These are phyloP conservation scores for Tetranychus piercei DNA, from an alignment of 2,888 invertebrate species.

Conservation along the genomic window DNA sequence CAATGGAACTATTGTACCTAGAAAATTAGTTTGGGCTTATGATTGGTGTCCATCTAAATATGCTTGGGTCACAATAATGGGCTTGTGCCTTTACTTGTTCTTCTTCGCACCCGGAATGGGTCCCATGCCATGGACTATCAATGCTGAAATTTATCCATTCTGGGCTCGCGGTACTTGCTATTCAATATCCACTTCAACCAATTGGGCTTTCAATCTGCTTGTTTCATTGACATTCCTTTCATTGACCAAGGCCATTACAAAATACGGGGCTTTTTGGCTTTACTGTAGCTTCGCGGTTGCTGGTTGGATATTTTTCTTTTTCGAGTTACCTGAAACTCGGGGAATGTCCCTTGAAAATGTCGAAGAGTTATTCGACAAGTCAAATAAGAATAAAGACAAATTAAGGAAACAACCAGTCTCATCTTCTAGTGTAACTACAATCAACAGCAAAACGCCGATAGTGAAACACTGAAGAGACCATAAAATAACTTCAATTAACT, in stretches of 20 bases:
- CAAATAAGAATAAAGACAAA: background rate
- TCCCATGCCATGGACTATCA: slow-evolving; percentile 41
- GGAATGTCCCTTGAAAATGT: slow-evolving; percentile 83
- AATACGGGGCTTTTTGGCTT: slow-evolving; percentile 31
- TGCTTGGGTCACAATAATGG: slow-evolving; percentile 35
- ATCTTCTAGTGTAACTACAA: background rate
- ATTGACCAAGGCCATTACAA: slow-evolving; percentile 34
- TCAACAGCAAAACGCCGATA: background rate
- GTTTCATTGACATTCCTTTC: slow-evolving; percentile 39
- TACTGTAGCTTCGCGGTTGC: slow-evolving; percentile 18
- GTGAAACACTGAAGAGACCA: background rate
- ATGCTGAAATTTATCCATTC: slow-evolving; percentile 40
- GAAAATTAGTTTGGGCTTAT: slow-evolving; percentile 32
- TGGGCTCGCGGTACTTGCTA: slow-evolving; percentile 39
- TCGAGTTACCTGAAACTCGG: slow-evolving; percentile 62
- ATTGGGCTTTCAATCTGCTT: slow-evolving; percentile 39
- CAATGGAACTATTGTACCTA: slow-evolving; percentile 22
- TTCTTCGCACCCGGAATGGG: slow-evolving; percentile 37
- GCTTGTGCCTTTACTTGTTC: slow-evolving; percentile 36
- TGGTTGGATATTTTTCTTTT: slow-evolving; percentile 32
- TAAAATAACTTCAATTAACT: background rate
- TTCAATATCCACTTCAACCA: slow-evolving; percentile 36
- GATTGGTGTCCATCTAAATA: slow-evolving; percentile 32
- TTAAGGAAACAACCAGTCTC: background rate
- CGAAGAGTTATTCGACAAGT: slow-evolving; percentile 34